Conservation (phyloP, 2,797 vertebrate species). For the Okamejei kenojei region DNA sequence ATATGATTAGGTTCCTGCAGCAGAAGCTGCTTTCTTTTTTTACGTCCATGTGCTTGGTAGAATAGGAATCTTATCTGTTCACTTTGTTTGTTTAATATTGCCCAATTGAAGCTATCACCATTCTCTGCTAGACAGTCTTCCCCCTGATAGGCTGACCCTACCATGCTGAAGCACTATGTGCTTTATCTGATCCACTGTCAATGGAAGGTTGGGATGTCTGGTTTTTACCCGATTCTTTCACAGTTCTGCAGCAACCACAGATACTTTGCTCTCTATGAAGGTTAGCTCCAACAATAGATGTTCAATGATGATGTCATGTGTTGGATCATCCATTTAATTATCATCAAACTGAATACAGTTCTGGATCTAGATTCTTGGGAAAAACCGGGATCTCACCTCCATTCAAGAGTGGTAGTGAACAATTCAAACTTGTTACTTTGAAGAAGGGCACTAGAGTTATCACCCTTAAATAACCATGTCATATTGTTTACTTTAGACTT, state of each 20-base stretch:
- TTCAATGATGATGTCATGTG: not conserved
- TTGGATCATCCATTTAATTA: not conserved
- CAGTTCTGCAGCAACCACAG: not conserved
- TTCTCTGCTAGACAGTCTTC: not conserved
- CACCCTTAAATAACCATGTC: too few species aligned
- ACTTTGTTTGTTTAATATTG: not conserved
- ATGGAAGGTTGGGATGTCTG: not conserved
- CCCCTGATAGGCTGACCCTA: not conserved
- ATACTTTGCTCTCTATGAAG: not conserved
- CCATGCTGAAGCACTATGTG: not conserved
- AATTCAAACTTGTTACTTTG: too few species aligned
- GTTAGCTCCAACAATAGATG: not conserved
- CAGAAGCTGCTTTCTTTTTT: constrained; percentile 4
- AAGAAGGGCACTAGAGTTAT: too few species aligned
- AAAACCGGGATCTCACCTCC: too few species aligned
- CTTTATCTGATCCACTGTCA: not conserved
- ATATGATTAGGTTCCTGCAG: not conserved
- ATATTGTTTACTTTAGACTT: too few species aligned
- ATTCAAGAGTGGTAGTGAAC: too few species aligned
- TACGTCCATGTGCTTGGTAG: not conserved
- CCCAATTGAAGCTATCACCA: not conserved
- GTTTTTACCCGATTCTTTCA: not conserved
- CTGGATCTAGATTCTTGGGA: not conserved
- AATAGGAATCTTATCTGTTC: not conserved
- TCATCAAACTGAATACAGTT: not conserved